phyloP scores from a whole-genome alignment of 2,888 invertebrate genomes.

The Penaeus monodon region DNA sequence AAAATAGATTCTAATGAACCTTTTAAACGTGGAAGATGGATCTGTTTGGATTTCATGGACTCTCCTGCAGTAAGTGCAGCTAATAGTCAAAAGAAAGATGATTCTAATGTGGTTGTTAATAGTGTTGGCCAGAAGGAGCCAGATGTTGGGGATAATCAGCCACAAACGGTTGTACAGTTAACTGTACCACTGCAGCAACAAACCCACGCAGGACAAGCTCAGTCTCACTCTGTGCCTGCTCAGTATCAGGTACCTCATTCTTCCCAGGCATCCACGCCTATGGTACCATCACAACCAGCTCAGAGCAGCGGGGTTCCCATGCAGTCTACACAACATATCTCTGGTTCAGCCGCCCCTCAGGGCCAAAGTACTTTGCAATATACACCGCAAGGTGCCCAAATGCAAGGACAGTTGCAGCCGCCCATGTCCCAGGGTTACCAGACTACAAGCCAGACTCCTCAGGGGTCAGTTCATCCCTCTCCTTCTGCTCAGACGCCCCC shows the following conservation, averaged over 20 bases:
- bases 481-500: conserved; percentile 56
- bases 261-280: conserved; percentile 49
- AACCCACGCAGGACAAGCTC: conserved; percentile 37
- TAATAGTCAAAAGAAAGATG: conserved; percentile 50
- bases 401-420: conserved; percentile 48
- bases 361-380: conserved; percentile 44
- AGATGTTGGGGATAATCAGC: conserved; percentile 40
- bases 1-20: conserved; percentile 97
- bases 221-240: conserved; percentile 46
- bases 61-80: conserved; percentile 75
- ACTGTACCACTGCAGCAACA: conserved; percentile 29
- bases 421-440: conserved; percentile 42
- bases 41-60: conserved; percentile 93
- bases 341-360: conserved; percentile 22
- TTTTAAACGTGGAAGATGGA: conserved; percentile 91
- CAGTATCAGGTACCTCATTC: conserved; percentile 53
- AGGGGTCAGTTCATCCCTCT: conserved; percentile 51
- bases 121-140: conserved; percentile 39
- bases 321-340: conserved; percentile 31
- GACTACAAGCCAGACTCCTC: conserved; percentile 37
- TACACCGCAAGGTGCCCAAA: conserved; percentile 39
- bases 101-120: conserved; percentile 48
- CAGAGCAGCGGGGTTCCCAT: conserved; percentile 27
- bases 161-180: conserved; percentile 54
- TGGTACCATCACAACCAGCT: conserved; percentile 40